Evolutionary conservation across 2,888 invertebrate genomes (phyloP).

Genomic region (Pachycephus smyrnensis): DNA sequence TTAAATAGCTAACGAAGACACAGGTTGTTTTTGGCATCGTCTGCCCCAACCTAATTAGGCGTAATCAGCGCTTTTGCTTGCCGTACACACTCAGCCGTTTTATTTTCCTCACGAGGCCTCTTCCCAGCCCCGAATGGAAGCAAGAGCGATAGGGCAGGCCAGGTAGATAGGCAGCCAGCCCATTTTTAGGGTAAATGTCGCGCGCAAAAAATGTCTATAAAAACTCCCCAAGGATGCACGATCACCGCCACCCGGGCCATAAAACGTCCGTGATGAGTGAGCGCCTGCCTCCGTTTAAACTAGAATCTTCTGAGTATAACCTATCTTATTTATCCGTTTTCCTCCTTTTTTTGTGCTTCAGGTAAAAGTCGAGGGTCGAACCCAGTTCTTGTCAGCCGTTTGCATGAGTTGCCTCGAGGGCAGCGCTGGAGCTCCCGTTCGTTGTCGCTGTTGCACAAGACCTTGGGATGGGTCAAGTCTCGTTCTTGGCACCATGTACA

Average conservation of each 20-base stretch:
- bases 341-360: slow-evolving; percentile 63
- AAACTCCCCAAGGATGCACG: neutral
- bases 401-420: slow-evolving; percentile 96
- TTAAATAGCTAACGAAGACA: slow-evolving; percentile 22
- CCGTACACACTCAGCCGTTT: slow-evolving; percentile 9
- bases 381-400: slow-evolving; percentile 91
- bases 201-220: neutral
- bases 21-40: slow-evolving; percentile 18
- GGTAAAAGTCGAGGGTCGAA: slow-evolving; percentile 92
- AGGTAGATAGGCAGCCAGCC: neutral
- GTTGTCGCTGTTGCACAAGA: slow-evolving; percentile 86
- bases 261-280: neutral
- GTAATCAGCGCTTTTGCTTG: slow-evolving; percentile 20
- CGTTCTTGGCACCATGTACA: slow-evolving; percentile 97
- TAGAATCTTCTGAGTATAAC: neutral
- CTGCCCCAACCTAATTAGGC: slow-evolving; percentile 14
- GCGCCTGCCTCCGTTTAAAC: neutral
- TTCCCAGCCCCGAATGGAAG: neutral
- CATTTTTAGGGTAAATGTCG: neutral
- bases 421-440: slow-evolving; percentile 79
- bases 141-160: neutral
- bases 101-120: slow-evolving; percentile 4
- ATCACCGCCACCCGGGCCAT: neutral
- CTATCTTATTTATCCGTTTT: neutral
- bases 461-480: slow-evolving; percentile 95